Evolutionary conservation across 2,113 vertebrate species (phyloP).

Genomic region (Pelecanus crispus): DNA sequence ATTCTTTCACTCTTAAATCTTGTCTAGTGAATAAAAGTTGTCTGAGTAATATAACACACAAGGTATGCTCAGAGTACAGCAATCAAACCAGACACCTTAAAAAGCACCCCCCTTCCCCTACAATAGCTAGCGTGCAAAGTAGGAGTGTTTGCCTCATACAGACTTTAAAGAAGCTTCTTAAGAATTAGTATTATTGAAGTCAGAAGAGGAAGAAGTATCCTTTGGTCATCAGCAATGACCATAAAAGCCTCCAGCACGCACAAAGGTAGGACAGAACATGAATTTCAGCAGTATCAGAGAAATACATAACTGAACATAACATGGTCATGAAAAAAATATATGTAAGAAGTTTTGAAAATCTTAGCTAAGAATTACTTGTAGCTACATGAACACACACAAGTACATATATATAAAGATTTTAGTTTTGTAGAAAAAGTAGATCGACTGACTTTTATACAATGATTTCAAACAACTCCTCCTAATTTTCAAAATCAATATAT

Average conservation of each 20-base stretch:
- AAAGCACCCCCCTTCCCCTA: neutral
- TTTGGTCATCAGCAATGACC: neutral
- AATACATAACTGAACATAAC: neutral
- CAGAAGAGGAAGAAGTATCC: neutral
- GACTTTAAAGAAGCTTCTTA: neutral
- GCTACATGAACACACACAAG: neutral
- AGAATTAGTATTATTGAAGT: neutral
- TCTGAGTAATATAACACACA: neutral
- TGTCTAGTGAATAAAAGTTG: neutral
- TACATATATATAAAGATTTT: neutral
- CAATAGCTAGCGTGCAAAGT: neutral
- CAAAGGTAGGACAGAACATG: neutral
- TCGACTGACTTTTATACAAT: neutral
- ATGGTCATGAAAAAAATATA: neutral
- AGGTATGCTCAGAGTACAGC: neutral
- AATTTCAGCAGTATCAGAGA: neutral
- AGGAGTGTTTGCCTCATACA: neutral
- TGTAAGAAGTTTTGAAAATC: neutral
- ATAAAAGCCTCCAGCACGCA: neutral
- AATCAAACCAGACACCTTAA: neutral
- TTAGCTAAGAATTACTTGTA: neutral
- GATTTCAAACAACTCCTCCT: neutral
- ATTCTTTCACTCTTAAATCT: neutral
- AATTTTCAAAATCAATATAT: neutral
- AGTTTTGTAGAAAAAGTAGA: neutral